Evolutionary conservation across 2,888 invertebrate species (phyloP).

Genomic region (Aphelenchoides bicaudatus): DNA sequence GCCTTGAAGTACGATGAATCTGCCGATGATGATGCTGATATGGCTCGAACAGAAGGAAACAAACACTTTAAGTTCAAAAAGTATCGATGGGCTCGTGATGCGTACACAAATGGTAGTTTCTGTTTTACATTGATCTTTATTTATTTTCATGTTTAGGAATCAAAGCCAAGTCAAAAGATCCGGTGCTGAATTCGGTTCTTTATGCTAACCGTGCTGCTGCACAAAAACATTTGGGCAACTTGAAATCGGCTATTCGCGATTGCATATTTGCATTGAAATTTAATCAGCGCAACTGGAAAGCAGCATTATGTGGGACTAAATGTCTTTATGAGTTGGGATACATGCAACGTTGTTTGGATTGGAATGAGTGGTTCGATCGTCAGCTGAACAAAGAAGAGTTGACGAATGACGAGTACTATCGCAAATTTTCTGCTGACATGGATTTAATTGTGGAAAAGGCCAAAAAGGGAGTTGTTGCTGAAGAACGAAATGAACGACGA

Average conservation of each 20-base stretch:
- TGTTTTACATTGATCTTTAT: constrained; percentile 6
- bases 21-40: constrained; percentile 72
- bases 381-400: constrained; percentile 29
- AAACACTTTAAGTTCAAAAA: constrained; percentile 89
- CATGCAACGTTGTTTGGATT: constrained; percentile 40
- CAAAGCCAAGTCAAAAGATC: constrained; percentile 66
- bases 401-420: too few relatives aligned
- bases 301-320: constrained; percentile 65
- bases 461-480: constrained; percentile 4
- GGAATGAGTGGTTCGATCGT: constrained; percentile 40
- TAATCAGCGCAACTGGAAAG: constrained; percentile 67
- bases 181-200: constrained; percentile 75
- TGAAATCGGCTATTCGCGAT: constrained; percentile 68
- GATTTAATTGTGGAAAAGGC: background rate
- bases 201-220: constrained; percentile 88
- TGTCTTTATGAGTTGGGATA: constrained; percentile 48
- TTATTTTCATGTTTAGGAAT: constrained; percentile 66
- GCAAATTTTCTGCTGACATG: constrained; percentile 5
- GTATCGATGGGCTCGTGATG: constrained; percentile 76
- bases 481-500: constrained; percentile 19
- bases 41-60: constrained; percentile 92
- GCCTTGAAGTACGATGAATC: constrained; percentile 79
- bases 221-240: constrained; percentile 73
- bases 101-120: constrained; percentile 73
- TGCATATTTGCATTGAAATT: constrained; percentile 75